Percentiles rank a stretch among this genome's conserved stretches.
Conservation (phyloP, 2,797 vertebrate species). For the Poecile montanus region DNA sequence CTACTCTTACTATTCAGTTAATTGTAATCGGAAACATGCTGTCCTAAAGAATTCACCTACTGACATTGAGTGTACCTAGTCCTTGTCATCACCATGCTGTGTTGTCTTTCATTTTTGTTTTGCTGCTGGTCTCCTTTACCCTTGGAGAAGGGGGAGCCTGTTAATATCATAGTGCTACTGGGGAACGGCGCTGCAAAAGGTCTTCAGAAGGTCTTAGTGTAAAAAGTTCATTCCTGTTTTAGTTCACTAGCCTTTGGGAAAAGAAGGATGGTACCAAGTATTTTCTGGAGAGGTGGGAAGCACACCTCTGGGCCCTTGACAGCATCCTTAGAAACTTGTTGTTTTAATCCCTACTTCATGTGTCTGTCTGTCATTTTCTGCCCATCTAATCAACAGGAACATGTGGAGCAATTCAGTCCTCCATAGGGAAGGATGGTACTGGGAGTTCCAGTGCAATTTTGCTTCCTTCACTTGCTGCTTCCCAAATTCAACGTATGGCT, state of each 20-base stretch:
- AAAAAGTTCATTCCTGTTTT: neutral
- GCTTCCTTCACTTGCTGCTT: neutral
- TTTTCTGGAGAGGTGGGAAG: neutral
- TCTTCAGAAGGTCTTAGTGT: neutral
- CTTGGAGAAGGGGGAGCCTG: neutral
- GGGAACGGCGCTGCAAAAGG: neutral
- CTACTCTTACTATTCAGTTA: constrained; percentile 50
- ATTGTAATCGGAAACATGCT: constrained; percentile 74
- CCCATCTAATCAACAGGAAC: neutral
- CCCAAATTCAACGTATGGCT: neutral
- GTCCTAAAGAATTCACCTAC: constrained; percentile 67
- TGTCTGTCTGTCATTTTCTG: neutral
- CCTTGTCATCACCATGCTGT: constrained; percentile 57
- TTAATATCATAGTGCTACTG: neutral
- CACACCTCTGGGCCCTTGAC: neutral
- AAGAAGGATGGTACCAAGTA: neutral
- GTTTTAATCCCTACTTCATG: neutral
- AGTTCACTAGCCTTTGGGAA: neutral
- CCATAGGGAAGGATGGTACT: neutral
- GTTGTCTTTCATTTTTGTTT: constrained; percentile 60
- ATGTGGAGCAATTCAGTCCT: neutral
- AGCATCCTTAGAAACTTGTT: neutral
- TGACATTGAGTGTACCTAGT: constrained; percentile 64
- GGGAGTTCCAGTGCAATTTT: neutral
- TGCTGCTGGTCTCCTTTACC: neutral